These are phyloP conservation scores for Python bivittatus DNA, from an alignment of 2,113 vertebrate genomes.

Conservation along the genomic window DNA sequence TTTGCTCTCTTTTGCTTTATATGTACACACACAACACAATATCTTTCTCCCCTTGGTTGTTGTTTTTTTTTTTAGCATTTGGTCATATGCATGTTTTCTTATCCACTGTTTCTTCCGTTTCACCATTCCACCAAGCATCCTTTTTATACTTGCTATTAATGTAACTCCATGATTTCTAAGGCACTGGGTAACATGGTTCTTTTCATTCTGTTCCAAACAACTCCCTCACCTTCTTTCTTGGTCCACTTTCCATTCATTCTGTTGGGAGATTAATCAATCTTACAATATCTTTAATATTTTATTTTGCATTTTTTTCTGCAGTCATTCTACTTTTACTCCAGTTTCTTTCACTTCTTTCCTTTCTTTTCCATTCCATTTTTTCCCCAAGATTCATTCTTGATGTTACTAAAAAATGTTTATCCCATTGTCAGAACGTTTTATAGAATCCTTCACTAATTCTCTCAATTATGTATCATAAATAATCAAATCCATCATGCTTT, in stretches of 20 bases:
- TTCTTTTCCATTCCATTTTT: conserved; percentile 5
- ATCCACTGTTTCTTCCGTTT: not conserved
- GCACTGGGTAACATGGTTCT: not conserved
- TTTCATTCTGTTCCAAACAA: not conserved
- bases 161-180: not conserved
- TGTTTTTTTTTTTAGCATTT: not conserved
- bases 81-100: not conserved
- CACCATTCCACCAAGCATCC: not conserved
- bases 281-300: not conserved
- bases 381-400: conserved; percentile 76
- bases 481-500: not conserved
- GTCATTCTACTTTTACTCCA: not conserved
- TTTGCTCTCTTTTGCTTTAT: not conserved
- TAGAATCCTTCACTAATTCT: not conserved
- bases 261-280: not conserved
- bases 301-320: not conserved
- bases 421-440: not conserved
- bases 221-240: not conserved
- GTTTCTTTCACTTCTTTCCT: not conserved
- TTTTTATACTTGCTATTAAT: not conserved
- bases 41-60: not conserved
- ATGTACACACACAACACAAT: not conserved
- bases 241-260: not conserved
- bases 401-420: conserved; percentile 73
- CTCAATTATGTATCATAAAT: not conserved